These are phyloP conservation scores for Sebastes kiyomatsui DNA, from an alignment of 2,797 vertebrate species.

Conservation along the genomic window DNA sequence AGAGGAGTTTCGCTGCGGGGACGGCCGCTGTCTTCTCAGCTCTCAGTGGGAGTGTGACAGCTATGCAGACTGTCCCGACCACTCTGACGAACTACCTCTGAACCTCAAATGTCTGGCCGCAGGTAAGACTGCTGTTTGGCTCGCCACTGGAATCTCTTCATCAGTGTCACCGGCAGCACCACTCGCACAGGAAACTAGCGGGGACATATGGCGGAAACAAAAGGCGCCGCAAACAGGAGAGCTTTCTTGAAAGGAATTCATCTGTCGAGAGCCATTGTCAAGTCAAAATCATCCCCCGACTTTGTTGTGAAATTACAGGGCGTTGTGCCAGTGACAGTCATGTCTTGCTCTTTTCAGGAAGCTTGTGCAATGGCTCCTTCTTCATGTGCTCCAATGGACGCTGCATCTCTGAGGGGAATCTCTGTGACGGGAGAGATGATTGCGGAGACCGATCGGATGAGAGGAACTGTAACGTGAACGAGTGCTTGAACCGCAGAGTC, in stretches of 20 bases:
- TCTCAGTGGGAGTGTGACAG: slow-evolving; percentile 97
- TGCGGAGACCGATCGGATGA: slow-evolving; percentile 96
- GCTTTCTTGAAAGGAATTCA: slow-evolving; percentile 39
- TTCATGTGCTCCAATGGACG: slow-evolving; percentile 95
- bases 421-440: slow-evolving; percentile 92
- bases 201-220: slow-evolving; percentile 46
- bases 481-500: slow-evolving; percentile 94
- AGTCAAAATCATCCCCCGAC: slow-evolving; percentile 2
- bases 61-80: slow-evolving; percentile 94
- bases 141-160: slow-evolving; percentile 70
- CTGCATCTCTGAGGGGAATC: slow-evolving; percentile 88
- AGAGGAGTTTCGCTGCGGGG: slow-evolving; percentile 92
- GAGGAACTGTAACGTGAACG: slow-evolving; percentile 93
- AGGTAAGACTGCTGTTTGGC: slow-evolving; percentile 83
- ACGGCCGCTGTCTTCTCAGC: slow-evolving; percentile 94
- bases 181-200: slow-evolving; percentile 26
- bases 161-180: slow-evolving; percentile 57
- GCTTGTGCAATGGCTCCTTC: slow-evolving; percentile 87
- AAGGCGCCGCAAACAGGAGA: slow-evolving; percentile 10
- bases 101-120: slow-evolving; percentile 93
- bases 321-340: slow-evolving; percentile 24
- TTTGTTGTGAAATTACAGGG: slow-evolving; percentile 17
- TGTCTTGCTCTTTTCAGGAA: slow-evolving; percentile 78
- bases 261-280: slow-evolving; percentile 29
- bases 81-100: slow-evolving; percentile 94